Conservation (phyloP, 1,140 invertebrate species). For the Apolygus lucorum region DNA sequence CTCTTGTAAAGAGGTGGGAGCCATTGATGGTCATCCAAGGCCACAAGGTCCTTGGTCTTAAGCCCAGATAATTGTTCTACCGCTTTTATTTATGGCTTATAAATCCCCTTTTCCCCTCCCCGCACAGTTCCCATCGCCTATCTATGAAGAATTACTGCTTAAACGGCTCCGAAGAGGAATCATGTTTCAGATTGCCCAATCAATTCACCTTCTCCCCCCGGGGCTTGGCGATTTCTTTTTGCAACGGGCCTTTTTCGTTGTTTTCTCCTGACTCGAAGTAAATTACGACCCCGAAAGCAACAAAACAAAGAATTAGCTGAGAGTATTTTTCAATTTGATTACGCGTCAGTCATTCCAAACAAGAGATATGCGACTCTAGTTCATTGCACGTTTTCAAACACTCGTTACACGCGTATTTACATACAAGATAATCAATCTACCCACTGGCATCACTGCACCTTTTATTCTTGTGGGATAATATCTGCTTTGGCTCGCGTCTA, state of each 20-base stretch:
- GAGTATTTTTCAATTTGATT: too few species aligned
- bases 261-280: background rate
- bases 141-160: background rate
- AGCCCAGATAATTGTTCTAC: background rate
- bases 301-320: too few species aligned
- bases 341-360: too few species aligned
- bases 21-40: background rate
- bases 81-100: background rate
- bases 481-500: too few species aligned
- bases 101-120: background rate
- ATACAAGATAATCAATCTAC: too few species aligned
- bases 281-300: too few species aligned
- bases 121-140: background rate
- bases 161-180: background rate
- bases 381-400: too few species aligned
- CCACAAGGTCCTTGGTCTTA: background rate
- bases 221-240: background rate
- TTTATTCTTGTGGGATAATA: too few species aligned
- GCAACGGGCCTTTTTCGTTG: background rate
- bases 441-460: too few species aligned
- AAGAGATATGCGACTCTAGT: too few species aligned
- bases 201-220: background rate
- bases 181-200: background rate
- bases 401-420: too few species aligned
- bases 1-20: too few species aligned